Conservation (phyloP, 2,888 invertebrate genomes). For the Ophion obscuratus region DNA sequence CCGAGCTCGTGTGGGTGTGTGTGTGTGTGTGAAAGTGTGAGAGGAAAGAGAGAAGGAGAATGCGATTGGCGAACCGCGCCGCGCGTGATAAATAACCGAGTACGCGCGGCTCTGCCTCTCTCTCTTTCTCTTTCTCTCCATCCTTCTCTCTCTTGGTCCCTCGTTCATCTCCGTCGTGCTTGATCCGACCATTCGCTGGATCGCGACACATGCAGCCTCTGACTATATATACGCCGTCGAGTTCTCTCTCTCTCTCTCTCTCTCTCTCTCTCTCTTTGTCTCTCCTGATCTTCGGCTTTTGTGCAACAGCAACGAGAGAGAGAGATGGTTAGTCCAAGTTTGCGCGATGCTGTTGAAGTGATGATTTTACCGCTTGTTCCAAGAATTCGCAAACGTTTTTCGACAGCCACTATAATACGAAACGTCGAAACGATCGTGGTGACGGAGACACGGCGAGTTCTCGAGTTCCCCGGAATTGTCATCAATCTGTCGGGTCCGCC, state of each 20-base stretch:
- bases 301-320: slow-evolving; percentile 18
- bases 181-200: slow-evolving; percentile 22
- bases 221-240: background rate
- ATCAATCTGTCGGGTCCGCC: slow-evolving; percentile 47
- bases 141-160: slow-evolving; percentile 13
- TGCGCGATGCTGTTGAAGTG: slow-evolving; percentile 25
- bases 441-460: background rate
- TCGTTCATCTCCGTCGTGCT: slow-evolving; percentile 43
- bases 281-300: slow-evolving; percentile 30
- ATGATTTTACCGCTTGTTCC: slow-evolving; percentile 54
- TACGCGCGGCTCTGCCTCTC: slow-evolving; percentile 48
- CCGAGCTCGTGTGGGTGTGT: no score
- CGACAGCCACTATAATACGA: slow-evolving; percentile 29
- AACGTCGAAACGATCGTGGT: slow-evolving; percentile 16
- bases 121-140: slow-evolving; percentile 19
- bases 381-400: slow-evolving; percentile 50
- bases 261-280: slow-evolving; percentile 49
- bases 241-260: background rate
- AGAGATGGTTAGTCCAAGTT: slow-evolving; percentile 25
- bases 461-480: slow-evolving; percentile 50
- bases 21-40: background rate
- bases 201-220: slow-evolving; percentile 2
- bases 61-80: slow-evolving; percentile 74
- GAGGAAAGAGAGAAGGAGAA: slow-evolving; percentile 57
- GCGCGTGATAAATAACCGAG: slow-evolving; percentile 74